Evolutionary conservation across 2,113 vertebrate species (phyloP).

Genomic region (Panthera leo): DNA sequence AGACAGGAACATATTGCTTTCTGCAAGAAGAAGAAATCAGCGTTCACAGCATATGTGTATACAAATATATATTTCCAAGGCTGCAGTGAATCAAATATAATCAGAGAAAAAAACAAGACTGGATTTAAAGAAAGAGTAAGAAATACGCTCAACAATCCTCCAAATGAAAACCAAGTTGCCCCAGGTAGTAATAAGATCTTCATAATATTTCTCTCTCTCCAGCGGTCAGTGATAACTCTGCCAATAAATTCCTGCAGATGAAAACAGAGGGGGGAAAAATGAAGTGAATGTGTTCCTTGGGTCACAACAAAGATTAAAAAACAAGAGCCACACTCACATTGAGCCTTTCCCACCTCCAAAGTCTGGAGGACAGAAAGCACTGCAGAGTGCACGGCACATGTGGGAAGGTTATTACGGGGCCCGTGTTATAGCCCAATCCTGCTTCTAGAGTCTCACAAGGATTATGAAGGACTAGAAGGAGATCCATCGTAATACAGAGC

Average conservation of each 20-base stretch:
- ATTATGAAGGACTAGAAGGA: neutral
- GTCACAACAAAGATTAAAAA: neutral
- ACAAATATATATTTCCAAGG: constrained; percentile 67
- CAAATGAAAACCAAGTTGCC: constrained; percentile 25
- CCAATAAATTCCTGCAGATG: neutral
- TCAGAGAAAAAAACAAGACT: neutral
- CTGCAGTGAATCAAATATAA: constrained; percentile 55
- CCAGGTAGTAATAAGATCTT: constrained; percentile 27
- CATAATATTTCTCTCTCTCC: neutral
- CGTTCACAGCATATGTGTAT: constrained; percentile 45
- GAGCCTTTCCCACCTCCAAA: neutral
- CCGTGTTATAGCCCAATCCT: neutral
- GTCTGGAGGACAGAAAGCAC: neutral
- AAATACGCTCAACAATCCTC: constrained; percentile 35
- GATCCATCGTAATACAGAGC: neutral
- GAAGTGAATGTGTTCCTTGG: neutral
- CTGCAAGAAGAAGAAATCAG: constrained; percentile 57
- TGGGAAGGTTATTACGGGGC: neutral
- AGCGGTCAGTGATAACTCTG: neutral
- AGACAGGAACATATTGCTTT: constrained; percentile 65
- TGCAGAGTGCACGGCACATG: fast-evolving
- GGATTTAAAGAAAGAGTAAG: constrained; percentile 42
- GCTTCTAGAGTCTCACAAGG: neutral
- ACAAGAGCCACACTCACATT: neutral
- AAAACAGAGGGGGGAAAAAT: neutral